phyloP scores from a whole-genome alignment of 2,113 vertebrate genomes.

The Choloepus hoffmanni region DNA sequence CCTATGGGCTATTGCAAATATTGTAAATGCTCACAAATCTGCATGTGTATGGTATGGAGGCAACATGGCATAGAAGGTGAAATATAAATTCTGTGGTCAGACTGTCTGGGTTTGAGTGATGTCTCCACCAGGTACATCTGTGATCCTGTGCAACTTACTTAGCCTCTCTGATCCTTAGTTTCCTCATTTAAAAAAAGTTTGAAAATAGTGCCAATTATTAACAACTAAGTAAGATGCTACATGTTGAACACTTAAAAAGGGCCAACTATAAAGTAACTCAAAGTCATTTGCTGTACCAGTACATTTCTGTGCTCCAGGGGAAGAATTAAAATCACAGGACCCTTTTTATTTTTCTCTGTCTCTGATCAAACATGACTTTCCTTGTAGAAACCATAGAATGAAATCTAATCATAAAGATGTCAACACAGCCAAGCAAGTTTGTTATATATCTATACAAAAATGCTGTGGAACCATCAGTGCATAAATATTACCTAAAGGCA shows the following conservation, averaged over 20 bases:
- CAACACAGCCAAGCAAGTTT: neutral
- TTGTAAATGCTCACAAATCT: neutral
- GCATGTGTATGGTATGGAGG: neutral
- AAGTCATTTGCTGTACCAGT: neutral
- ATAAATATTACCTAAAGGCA: neutral
- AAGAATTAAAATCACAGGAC: neutral
- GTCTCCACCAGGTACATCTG: neutral
- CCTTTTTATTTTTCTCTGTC: neutral
- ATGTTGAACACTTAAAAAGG: neutral
- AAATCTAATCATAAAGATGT: neutral
- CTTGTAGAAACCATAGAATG: neutral
- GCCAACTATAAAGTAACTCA: neutral
- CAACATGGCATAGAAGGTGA: fast-evolving
- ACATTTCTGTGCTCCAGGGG: neutral
- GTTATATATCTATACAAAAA: neutral
- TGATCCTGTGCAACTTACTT: neutral
- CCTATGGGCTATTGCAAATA: no score
- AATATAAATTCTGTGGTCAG: neutral
- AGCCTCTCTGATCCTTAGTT: neutral
- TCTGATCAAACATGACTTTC: neutral
- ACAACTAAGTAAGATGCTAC: neutral
- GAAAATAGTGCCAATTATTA: neutral
- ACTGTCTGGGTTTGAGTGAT: neutral
- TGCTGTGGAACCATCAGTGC: neutral
- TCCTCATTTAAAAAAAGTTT: neutral